Conservation (phyloP, 2,113 vertebrate genomes). For the Onychorhynchus coronatus region DNA sequence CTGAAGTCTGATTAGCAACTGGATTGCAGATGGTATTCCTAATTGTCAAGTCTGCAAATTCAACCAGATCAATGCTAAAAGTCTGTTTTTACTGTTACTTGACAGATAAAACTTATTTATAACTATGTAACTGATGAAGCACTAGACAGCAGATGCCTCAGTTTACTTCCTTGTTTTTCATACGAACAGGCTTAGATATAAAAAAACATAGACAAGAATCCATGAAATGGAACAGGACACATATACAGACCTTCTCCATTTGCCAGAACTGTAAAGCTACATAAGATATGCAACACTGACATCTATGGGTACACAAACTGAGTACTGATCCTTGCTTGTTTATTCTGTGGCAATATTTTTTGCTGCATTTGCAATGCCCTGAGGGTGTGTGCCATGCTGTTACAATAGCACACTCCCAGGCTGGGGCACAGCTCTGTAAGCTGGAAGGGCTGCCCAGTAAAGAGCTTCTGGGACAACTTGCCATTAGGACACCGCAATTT, state of each 20-base stretch:
- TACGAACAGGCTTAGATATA: not conserved
- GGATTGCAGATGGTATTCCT: not conserved
- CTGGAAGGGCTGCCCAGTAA: not conserved
- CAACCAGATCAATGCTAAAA: not conserved
- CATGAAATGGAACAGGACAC: not conserved
- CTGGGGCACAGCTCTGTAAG: too few species aligned
- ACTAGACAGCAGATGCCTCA: not conserved
- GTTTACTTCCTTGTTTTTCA: not conserved
- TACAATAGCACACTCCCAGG: accelerated
- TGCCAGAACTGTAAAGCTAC: not conserved
- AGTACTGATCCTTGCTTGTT: not conserved
- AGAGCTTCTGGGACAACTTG: not conserved
- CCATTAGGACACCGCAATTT: not conserved
- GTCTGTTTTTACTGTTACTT: not conserved
- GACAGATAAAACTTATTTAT: not conserved
- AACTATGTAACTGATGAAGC: not conserved
- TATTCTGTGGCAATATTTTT: not conserved
- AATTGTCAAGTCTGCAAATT: not conserved
- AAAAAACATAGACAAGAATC: not conserved
- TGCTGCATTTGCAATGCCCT: accelerated
- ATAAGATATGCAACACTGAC: slow-evolving; percentile 58
- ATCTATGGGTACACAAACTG: slow-evolving; percentile 39
- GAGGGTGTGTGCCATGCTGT: accelerated
- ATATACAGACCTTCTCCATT: not conserved
- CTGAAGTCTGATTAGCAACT: not conserved